Evolutionary conservation across 2,113 vertebrate species (phyloP).

Genomic region (Aptenodytes forsteri): DNA sequence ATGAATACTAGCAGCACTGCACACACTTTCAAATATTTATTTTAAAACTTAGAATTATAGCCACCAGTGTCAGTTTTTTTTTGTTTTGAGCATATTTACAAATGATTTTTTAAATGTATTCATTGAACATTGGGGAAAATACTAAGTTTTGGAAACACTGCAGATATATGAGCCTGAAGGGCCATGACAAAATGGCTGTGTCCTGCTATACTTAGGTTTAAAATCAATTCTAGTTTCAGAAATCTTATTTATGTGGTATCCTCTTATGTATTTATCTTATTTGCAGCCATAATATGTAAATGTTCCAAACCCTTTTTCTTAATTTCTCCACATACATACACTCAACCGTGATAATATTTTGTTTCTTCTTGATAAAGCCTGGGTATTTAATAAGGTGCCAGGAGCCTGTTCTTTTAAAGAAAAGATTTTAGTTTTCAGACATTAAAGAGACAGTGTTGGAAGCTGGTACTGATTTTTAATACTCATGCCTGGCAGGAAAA

Average conservation of each 20-base stretch:
- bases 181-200: not conserved
- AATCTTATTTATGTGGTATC: not conserved
- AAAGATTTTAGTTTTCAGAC: not conserved
- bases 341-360: not conserved
- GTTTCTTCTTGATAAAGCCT: not conserved
- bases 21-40: not conserved
- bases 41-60: not conserved
- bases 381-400: not conserved
- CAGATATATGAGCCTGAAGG: not conserved
- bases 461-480: not conserved
- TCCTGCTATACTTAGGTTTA: not conserved
- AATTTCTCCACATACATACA: not conserved
- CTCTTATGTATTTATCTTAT: not conserved
- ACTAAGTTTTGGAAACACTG: not conserved
- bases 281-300: not conserved
- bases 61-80: not conserved
- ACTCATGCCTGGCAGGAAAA: not conserved
- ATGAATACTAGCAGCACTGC: not conserved
- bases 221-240: not conserved
- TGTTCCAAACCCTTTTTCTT: not conserved
- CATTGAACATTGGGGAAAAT: not conserved
- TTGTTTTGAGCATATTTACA: not conserved
- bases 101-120: not conserved
- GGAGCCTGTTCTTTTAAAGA: not conserved
- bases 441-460: not conserved